phyloP scores from a whole-genome alignment of 2,888 invertebrate genomes.

The Hypena proboscidalis region DNA sequence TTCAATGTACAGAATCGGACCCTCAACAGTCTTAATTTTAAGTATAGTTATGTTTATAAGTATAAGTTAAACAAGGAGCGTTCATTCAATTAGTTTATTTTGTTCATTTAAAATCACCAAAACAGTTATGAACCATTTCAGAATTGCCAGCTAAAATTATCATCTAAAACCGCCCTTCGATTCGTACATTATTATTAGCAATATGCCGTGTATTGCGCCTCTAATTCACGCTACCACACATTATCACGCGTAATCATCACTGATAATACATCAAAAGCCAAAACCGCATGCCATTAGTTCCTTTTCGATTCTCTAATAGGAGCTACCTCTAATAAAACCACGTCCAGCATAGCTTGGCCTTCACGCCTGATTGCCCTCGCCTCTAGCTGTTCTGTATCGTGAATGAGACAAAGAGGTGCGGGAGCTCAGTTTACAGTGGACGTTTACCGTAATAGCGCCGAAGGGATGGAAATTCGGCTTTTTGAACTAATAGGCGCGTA shows the following conservation, averaged over 20 bases:
- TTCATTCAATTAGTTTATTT: too few species aligned
- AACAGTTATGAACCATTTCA: too few species aligned
- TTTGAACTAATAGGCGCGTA: neutral
- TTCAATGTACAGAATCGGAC: too few species aligned
- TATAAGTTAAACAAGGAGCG: too few species aligned
- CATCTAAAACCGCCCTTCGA: too few species aligned
- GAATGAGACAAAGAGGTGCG: constrained; percentile 24
- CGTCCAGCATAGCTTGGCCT: constrained; percentile 15
- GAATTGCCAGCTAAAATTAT: too few species aligned
- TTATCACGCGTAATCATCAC: neutral
- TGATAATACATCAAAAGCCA: constrained; percentile 12
- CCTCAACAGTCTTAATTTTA: too few species aligned
- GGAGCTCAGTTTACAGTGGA: constrained; percentile 13
- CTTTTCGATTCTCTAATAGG: constrained; percentile 28
- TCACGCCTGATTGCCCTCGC: constrained; percentile 24
- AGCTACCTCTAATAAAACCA: constrained; percentile 15
- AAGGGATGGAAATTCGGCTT: constrained; percentile 2
- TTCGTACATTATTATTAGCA: too few species aligned
- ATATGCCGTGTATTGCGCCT: too few species aligned
- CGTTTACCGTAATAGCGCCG: constrained; percentile 1
- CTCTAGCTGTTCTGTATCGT: constrained; percentile 7
- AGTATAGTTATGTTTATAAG: too few species aligned
- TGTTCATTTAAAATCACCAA: too few species aligned
- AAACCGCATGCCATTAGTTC: constrained; percentile 24
- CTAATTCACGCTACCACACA: neutral